Conservation (phyloP, 2,797 vertebrate species). For the Acipenser transmontanus region DNA sequence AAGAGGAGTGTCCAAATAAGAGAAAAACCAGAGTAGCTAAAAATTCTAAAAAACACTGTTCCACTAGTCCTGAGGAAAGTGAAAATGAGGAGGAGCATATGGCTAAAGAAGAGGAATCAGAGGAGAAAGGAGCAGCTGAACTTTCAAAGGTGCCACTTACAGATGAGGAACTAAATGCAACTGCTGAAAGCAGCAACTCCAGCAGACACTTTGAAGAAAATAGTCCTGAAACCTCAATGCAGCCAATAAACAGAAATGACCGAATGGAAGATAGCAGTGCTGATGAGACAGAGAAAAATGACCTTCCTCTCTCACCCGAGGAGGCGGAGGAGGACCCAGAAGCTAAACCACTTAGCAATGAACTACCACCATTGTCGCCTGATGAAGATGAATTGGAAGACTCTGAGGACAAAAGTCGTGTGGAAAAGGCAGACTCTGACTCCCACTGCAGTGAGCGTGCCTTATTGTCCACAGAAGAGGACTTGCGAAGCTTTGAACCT, state of each 20-base stretch:
- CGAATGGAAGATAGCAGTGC: not conserved
- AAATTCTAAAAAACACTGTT: slow-evolving; percentile 30
- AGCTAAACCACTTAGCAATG: not conserved
- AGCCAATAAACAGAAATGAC: slow-evolving; percentile 15
- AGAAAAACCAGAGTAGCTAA: slow-evolving; percentile 62
- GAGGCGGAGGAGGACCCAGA: not conserved
- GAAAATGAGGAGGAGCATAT: slow-evolving; percentile 27
- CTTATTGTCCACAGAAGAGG: not conserved
- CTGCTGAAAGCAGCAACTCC: not conserved
- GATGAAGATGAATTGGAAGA: slow-evolving; percentile 2
- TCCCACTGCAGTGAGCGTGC: too few relatives aligned
- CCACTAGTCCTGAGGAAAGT: slow-evolving; percentile 37
- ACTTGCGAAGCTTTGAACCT: too few relatives aligned
- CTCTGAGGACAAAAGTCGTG: too few relatives aligned
- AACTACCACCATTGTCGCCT: not conserved
- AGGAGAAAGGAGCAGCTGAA: slow-evolving; percentile 31
- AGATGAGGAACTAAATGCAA: not conserved
- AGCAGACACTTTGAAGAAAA: slow-evolving; percentile 7
- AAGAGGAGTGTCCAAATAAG: slow-evolving; percentile 68
- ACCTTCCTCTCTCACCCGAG: not conserved
- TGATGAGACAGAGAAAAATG: not conserved
- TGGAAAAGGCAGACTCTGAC: too few relatives aligned
- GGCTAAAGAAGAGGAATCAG: slow-evolving; percentile 23
- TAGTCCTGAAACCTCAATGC: slow-evolving; percentile 34
- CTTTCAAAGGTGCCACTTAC: slow-evolving; percentile 8